phyloP scores from a whole-genome alignment of 2,113 vertebrate genomes.

The Xiphias gladius region DNA sequence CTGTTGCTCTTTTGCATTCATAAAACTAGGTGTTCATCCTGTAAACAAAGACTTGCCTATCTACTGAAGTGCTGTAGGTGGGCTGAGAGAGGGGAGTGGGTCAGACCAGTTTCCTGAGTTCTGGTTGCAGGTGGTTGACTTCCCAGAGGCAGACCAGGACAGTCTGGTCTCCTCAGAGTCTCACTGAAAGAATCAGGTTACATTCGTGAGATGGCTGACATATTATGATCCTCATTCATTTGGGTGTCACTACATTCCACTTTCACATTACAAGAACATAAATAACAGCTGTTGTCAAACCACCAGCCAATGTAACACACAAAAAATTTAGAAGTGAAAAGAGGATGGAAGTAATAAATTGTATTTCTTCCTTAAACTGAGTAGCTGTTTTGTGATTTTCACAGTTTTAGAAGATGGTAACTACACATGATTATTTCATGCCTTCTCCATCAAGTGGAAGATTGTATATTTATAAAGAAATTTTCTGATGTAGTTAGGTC shows the following conservation, averaged over 20 bases:
- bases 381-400: too few relatives aligned
- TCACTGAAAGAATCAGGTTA: slow-evolving; percentile 46
- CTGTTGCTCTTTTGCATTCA: neutral
- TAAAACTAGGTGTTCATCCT: neutral
- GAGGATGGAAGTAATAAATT: neutral
- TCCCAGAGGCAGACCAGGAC: slow-evolving; percentile 20
- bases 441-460: too few relatives aligned
- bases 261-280: slow-evolving; percentile 61
- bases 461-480: neutral
- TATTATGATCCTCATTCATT: slow-evolving; percentile 53
- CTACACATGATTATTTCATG: too few relatives aligned
- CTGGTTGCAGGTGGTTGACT: neutral
- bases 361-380: neutral
- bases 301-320: neutral
- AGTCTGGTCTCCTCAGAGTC: slow-evolving; percentile 27
- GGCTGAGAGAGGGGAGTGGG: neutral
- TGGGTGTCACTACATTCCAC: slow-evolving; percentile 60
- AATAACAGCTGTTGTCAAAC: slow-evolving; percentile 52
- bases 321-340: neutral
- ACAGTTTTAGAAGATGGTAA: neutral
- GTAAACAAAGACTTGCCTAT: slow-evolving; percentile 3
- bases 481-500: neutral
- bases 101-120: slow-evolving; percentile 16
- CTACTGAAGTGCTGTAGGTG: neutral
- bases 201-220: slow-evolving; percentile 65